Evolutionary conservation across 2,888 invertebrate species (phyloP).

Genomic region (Drosophila bunnanda): DNA sequence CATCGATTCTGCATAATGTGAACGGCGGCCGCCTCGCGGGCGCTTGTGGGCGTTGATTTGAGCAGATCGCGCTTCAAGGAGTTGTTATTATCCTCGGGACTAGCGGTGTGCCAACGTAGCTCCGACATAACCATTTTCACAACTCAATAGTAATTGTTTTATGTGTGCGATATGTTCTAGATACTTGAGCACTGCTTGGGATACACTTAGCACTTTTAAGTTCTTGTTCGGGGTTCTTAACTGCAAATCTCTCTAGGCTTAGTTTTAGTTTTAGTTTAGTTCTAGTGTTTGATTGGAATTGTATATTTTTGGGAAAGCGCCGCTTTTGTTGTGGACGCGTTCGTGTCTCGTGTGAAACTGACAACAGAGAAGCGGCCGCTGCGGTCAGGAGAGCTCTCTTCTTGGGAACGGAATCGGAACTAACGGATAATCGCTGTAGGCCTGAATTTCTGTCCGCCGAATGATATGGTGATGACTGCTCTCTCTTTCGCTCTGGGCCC

Average conservation of each 20-base stretch:
- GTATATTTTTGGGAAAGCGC: constrained; percentile 37
- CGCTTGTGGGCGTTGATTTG: constrained; percentile 77
- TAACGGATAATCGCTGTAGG: constrained; percentile 66
- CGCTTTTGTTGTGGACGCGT: constrained; percentile 80
- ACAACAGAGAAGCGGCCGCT: constrained; percentile 62
- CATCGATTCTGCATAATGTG: constrained; percentile 84
- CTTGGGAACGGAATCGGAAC: constrained; percentile 21
- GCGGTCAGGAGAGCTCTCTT: constrained; percentile 67
- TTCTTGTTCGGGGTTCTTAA: constrained; percentile 3
- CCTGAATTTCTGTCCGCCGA: constrained; percentile 44
- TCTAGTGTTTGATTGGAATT: constrained; percentile 22
- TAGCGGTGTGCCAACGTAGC: constrained; percentile 83
- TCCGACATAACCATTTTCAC: constrained; percentile 85
- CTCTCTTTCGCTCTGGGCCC: constrained; percentile 22
- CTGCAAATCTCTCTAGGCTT: constrained; percentile 2
- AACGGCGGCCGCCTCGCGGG: constrained; percentile 70
- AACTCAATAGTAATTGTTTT: constrained; percentile 32
- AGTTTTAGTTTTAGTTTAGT: constrained; percentile 18
- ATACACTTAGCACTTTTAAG: constrained; percentile 8
- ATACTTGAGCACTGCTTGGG: constrained; percentile 18
- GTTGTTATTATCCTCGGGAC: constrained; percentile 84
- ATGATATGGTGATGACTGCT: constrained; percentile 42
- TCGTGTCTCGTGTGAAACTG: constrained; percentile 85
- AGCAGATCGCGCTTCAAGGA: constrained; percentile 84
- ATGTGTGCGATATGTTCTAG: constrained; percentile 30